These are phyloP conservation scores for Lagopus muta DNA, from an alignment of 2,113 vertebrate species.

Conservation along the genomic window DNA sequence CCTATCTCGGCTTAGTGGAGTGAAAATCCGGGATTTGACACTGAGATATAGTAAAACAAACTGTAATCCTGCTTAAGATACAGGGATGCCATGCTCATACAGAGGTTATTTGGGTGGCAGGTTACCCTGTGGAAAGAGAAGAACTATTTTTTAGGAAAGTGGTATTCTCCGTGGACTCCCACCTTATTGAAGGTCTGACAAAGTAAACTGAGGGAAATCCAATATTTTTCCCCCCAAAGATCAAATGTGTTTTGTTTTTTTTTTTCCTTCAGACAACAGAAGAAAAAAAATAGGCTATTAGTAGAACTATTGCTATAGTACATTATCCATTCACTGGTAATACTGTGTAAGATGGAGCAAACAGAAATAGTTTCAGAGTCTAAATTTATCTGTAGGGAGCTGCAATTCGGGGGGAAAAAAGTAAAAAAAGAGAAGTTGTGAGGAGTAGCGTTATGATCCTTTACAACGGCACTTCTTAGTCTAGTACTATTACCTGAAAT, in stretches of 20 bases:
- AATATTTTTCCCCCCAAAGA: fast-evolving
- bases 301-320: neutral
- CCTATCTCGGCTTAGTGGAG: neutral
- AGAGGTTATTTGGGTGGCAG: neutral
- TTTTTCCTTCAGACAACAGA: neutral
- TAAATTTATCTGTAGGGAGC: neutral
- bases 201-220: neutral
- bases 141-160: neutral
- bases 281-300: neutral
- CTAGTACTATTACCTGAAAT: neutral
- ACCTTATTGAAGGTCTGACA: neutral
- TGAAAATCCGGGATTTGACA: neutral
- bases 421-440: fast-evolving
- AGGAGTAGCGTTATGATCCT: neutral
- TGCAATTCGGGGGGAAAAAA: neutral
- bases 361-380: neutral
- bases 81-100: neutral
- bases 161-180: too few species aligned
- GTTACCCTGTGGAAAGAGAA: neutral
- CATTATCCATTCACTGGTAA: neutral
- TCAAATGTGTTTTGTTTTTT: neutral
- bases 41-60: neutral
- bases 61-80: neutral
- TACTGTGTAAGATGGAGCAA: neutral
- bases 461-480: neutral